Evolutionary conservation across 2,888 invertebrate species (phyloP).

Genomic region (Drosophila histrio): DNA sequence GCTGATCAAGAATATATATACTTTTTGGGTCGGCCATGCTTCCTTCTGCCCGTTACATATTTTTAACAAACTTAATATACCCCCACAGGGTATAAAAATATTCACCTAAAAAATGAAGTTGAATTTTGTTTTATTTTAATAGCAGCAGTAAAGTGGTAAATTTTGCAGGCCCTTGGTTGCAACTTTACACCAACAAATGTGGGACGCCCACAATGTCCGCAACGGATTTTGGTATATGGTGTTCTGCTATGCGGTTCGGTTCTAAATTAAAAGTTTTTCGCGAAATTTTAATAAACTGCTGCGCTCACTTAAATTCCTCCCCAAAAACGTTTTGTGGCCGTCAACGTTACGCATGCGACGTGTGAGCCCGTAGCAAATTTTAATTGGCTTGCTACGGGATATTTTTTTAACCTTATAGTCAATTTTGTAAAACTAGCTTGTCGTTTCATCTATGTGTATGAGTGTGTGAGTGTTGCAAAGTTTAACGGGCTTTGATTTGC

Average conservation of each 20-base stretch:
- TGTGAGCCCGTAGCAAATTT: slow-evolving; percentile 59
- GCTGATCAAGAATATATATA: no score
- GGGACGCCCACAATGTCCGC: slow-evolving; percentile 26
- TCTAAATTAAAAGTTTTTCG: slow-evolving; percentile 54
- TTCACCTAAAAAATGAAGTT: slow-evolving; percentile 1
- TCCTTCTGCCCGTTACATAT: no score
- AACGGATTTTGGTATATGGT: background rate
- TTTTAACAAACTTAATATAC: no score
- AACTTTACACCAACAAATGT: slow-evolving; percentile 7
- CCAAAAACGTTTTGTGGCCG: slow-evolving; percentile 53
- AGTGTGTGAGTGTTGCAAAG: slow-evolving; percentile 21
- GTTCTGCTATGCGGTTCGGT: slow-evolving; percentile 16
- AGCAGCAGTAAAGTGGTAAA: slow-evolving; percentile 21
- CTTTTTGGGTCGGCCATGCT: no score
- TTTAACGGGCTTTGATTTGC: slow-evolving; percentile 63
- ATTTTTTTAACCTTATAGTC: slow-evolving; percentile 3
- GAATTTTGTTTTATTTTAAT: slow-evolving; percentile 23
- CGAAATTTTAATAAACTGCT: slow-evolving; percentile 59
- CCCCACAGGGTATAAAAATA: no score
- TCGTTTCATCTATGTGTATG: background rate
- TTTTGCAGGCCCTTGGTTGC: slow-evolving; percentile 13
- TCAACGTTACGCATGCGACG: slow-evolving; percentile 67
- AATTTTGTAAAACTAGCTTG: slow-evolving; percentile 22
- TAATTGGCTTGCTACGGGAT: slow-evolving; percentile 64
- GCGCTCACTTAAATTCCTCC: slow-evolving; percentile 40